These are phyloP conservation scores for Willowsia nigromaculata DNA, from an alignment of 2,888 invertebrate species.

Conservation along the genomic window DNA sequence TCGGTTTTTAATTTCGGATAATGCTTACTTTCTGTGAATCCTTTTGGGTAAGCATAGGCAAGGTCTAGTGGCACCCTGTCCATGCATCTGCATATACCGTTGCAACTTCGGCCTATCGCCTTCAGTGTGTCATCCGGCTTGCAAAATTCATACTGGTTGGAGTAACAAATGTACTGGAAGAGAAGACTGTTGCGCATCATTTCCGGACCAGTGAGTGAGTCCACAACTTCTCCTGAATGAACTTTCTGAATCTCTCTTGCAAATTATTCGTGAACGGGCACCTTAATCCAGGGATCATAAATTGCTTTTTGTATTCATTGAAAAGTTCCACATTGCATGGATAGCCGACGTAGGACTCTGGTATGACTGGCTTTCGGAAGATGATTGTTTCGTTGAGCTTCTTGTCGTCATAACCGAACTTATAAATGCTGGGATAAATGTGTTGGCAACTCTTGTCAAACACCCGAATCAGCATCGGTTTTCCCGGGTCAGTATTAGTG, in stretches of 20 bases:
- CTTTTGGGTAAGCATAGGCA: not conserved
- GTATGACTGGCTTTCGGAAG: not conserved
- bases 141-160: not conserved
- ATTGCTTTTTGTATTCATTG: not conserved
- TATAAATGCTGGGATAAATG: not conserved
- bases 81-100: not conserved
- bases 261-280: not conserved
- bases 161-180: constrained; percentile 5
- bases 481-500: no score
- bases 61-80: not conserved
- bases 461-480: no score
- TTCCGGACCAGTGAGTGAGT: not conserved
- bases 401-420: not conserved
- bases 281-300: not conserved
- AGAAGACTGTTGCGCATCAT: not conserved
- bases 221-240: not conserved
- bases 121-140: not conserved
- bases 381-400: not conserved
- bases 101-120: not conserved
- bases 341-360: not conserved
- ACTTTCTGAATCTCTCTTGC: not conserved
- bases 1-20: not conserved
- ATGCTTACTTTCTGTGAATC: not conserved
- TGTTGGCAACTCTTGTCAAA: not conserved
- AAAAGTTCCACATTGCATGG: not conserved